Percentiles rank a stretch among this genome's conserved stretches.
These are phyloP conservation scores for Hirudinaria manillensis DNA, from an alignment of 2,888 invertebrate genomes.

Conservation along the genomic window DNA sequence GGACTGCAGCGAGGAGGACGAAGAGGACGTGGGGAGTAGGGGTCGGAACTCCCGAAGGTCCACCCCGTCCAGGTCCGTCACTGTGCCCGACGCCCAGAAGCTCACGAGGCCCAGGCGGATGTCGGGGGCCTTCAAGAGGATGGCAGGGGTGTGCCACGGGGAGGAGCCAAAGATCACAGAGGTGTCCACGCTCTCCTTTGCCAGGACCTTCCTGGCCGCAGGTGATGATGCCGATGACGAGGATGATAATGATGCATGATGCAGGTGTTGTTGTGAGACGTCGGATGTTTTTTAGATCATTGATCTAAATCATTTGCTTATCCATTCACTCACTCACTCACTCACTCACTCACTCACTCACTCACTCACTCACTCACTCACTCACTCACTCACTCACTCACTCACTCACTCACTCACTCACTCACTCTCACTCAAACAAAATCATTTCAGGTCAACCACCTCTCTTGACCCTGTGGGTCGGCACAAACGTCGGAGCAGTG, in stretches of 20 bases:
- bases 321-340: conserved; percentile 9
- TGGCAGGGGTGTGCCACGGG: background rate
- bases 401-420: background rate
- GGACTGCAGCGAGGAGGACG: conserved; percentile 15
- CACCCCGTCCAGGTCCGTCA: conserved; percentile 9
- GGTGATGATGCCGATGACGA: conserved; percentile 8
- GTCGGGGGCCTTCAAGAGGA: background rate
- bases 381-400: conserved; percentile 4
- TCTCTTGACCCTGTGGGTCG: conserved; percentile 78
- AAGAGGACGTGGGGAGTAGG: conserved; percentile 4
- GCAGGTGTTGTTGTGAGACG: background rate
- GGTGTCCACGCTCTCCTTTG: conserved; percentile 4
- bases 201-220: background rate
- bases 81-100: conserved; percentile 12
- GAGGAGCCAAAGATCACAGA: conserved; percentile 16
- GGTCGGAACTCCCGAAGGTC: conserved; percentile 6
- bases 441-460: background rate
- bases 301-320: background rate
- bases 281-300: background rate
- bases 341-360: conserved; percentile 16
- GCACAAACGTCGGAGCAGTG: conserved; percentile 90
- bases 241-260: background rate
- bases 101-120: background rate
- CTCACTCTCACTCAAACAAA: background rate
- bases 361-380: conserved; percentile 8